Conservation (phyloP, 2,888 invertebrate species). For the Aromia moschata region DNA sequence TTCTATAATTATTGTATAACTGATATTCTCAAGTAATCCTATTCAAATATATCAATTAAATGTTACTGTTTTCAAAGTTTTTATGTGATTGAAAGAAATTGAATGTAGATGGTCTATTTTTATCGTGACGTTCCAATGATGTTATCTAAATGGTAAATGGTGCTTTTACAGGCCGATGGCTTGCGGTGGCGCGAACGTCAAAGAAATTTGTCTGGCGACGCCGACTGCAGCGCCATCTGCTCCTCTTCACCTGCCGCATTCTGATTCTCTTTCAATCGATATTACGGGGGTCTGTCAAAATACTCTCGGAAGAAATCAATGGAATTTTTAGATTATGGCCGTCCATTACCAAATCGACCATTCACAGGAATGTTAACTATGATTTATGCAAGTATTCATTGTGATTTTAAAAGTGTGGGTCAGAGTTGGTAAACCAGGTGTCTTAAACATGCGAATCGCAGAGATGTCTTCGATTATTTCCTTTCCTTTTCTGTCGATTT, state of each 20-base stretch:
- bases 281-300: slow-evolving; percentile 5
- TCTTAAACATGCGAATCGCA: too few relatives aligned
- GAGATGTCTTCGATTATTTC: too few relatives aligned
- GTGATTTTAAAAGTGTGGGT: too few relatives aligned
- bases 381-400: too few relatives aligned
- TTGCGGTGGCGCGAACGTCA: slow-evolving; percentile 29
- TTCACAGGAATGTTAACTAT: too few relatives aligned
- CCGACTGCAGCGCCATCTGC: not conserved
- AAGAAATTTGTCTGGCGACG: not conserved
- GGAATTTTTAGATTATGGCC: slow-evolving; percentile 9
- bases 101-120: slow-evolving; percentile 58
- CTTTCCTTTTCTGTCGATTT: too few relatives aligned
- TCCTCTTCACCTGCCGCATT: slow-evolving; percentile 49
- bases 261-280: slow-evolving; percentile 26
- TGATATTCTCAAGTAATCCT: slow-evolving; percentile 43
- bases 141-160: slow-evolving; percentile 57
- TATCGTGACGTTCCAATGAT: slow-evolving; percentile 31
- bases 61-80: slow-evolving; percentile 63
- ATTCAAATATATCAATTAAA: slow-evolving; percentile 59
- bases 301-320: slow-evolving; percentile 18
- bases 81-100: slow-evolving; percentile 61
- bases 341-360: too few relatives aligned
- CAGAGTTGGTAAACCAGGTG: too few relatives aligned
- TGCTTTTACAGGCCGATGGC: slow-evolving; percentile 50
- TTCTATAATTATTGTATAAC: slow-evolving; percentile 40